Evolutionary conservation across 1,140 invertebrate species (phyloP).

Genomic region (Zaprionus ornatus): DNA sequence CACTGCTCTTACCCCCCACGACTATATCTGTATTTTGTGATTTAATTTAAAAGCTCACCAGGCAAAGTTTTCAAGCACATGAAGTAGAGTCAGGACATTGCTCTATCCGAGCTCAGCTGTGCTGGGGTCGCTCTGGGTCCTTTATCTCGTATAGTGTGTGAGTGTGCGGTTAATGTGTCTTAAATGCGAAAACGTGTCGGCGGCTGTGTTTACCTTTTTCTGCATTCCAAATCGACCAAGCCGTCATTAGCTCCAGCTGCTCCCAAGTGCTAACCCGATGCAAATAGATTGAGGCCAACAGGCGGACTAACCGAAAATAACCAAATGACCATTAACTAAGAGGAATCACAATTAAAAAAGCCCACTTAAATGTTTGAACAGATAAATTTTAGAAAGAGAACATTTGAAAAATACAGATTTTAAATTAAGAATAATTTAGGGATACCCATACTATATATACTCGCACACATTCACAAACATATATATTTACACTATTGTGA

Average conservation of each 20-base stretch:
- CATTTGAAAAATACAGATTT: neutral
- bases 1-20: constrained; percentile 20
- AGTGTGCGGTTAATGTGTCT: constrained; percentile 60
- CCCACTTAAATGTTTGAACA: neutral
- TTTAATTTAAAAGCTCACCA: constrained; percentile 76
- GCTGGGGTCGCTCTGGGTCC: constrained; percentile 24
- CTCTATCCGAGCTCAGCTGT: constrained; percentile 22
- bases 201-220: constrained; percentile 40
- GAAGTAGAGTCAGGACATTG: constrained; percentile 50
- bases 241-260: constrained; percentile 40
- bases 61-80: constrained; percentile 23
- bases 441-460: too few relatives aligned
- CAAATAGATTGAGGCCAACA: constrained; percentile 23
- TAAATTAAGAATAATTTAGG: neutral
- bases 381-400: neutral
- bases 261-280: constrained; percentile 12
- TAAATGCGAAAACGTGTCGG: constrained; percentile 70
- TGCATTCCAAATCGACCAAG: constrained; percentile 38
- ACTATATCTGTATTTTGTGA: constrained; percentile 76
- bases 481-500: too few relatives aligned
- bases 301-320: neutral
- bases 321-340: neutral
- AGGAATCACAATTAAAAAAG: constrained; percentile 2
- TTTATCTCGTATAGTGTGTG: constrained; percentile 9
- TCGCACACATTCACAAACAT: too few relatives aligned